These are phyloP conservation scores for Rhincodon typus DNA, from an alignment of 2,797 vertebrate species.

Conservation along the genomic window DNA sequence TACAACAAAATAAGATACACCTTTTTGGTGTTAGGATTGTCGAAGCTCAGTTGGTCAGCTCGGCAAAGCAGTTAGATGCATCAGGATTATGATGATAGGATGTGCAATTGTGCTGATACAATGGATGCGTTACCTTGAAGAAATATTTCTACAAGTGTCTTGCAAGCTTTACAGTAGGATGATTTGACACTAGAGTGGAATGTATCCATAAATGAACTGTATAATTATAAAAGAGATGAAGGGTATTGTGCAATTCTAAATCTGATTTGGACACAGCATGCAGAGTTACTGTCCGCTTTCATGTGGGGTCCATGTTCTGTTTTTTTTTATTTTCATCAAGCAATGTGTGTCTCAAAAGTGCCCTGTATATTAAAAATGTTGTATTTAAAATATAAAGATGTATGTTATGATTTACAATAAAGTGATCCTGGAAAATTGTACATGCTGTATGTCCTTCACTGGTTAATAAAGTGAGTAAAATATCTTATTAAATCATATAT, in stretches of 20 bases:
- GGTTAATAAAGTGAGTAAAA: not conserved
- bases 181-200: not conserved
- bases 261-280: not conserved
- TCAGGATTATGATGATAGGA: too few species aligned
- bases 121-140: not conserved
- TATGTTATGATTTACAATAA: slow-evolving; percentile 36
- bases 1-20: not conserved
- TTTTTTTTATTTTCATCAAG: slow-evolving; percentile 10
- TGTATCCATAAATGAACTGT: not conserved
- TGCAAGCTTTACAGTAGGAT: not conserved
- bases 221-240: not conserved
- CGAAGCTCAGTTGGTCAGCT: not conserved
- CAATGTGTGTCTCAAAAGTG: slow-evolving; percentile 36
- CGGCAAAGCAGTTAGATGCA: not conserved
- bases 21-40: too few species aligned
- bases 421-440: slow-evolving; percentile 15
- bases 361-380: slow-evolving; percentile 34
- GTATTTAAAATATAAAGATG: slow-evolving; percentile 34
- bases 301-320: slow-evolving; percentile 15
- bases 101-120: not conserved
- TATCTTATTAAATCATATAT: too few species aligned
- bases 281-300: slow-evolving; percentile 14
- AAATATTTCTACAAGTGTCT: not conserved
- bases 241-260: not conserved
- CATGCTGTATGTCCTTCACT: not conserved